phyloP scores from a whole-genome alignment of 2,888 invertebrate genomes.

The Beris morrisii region DNA sequence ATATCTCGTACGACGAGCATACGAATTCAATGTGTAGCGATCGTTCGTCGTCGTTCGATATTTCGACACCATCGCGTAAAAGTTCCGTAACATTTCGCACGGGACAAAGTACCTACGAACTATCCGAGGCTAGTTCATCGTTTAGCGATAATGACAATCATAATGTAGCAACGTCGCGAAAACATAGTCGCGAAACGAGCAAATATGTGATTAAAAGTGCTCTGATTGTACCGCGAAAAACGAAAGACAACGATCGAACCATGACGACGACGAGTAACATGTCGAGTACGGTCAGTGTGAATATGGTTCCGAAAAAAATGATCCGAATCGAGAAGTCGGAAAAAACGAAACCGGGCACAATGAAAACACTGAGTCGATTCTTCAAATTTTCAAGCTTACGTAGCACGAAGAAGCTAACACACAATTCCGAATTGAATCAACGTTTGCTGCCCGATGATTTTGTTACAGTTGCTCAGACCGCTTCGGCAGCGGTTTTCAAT shows the following conservation, averaged over 20 bases:
- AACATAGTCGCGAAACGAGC: neutral
- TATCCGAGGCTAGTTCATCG: conserved; percentile 29
- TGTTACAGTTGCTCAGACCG: neutral
- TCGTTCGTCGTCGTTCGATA: conserved; percentile 46
- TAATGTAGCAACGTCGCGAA: neutral
- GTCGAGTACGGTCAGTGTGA: neutral
- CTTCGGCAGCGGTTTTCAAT: conserved; percentile 30
- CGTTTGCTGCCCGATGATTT: conserved; percentile 1
- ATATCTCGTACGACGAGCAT: conserved; percentile 38
- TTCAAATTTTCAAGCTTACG: conserved; percentile 35
- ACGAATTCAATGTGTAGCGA: conserved; percentile 48
- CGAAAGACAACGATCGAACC: conserved; percentile 44
- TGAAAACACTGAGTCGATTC: conserved; percentile 22
- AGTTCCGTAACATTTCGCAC: conserved; percentile 52
- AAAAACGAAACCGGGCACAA: conserved; percentile 5
- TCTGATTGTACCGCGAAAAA: conserved; percentile 48
- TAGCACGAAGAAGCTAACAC: conserved; percentile 28
- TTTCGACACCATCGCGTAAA: conserved; percentile 49
- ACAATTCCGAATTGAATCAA: conserved; percentile 22
- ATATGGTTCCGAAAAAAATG: conserved; percentile 8
- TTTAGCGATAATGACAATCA: conserved; percentile 16
- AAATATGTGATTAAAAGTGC: conserved; percentile 35
- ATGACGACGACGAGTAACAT: neutral
- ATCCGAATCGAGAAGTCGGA: conserved; percentile 9
- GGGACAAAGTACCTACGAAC: neutral